phyloP scores from a whole-genome alignment of 1,140 invertebrate species.

The Phthorimaea operculella region DNA sequence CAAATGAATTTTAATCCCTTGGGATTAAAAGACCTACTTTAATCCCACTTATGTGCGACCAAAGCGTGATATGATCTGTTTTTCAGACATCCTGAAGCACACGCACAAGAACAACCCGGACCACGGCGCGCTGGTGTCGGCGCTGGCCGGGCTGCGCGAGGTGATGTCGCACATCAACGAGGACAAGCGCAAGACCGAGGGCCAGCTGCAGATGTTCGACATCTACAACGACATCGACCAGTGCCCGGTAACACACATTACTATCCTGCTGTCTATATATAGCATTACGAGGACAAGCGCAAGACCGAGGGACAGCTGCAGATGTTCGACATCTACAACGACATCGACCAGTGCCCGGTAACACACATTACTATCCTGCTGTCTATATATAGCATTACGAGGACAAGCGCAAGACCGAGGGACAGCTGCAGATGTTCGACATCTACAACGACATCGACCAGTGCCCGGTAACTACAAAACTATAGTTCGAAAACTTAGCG shows the following conservation, averaged over 20 bases:
- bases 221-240: conserved; percentile 98
- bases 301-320: conserved; percentile 94
- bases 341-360: conserved; percentile 96
- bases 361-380: background rate
- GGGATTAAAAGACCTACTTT: no score
- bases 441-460: conserved; percentile 98
- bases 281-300: conserved; percentile 97
- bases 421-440: conserved; percentile 95
- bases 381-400: no score
- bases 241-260: conserved; percentile 76
- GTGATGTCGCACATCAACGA: conserved; percentile 97
- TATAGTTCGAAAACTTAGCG: no score
- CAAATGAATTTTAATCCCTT: no score
- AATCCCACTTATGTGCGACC: no score
- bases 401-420: conserved; percentile 95
- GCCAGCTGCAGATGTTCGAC: conserved; percentile 95
- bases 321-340: conserved; percentile 97
- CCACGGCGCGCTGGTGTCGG: conserved; percentile 84
- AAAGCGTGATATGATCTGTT: no score
- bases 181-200: conserved; percentile 95
- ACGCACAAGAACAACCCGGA: conserved; percentile 89
- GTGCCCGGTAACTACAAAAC: conserved; percentile 87
- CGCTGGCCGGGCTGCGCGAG: conserved; percentile 88
- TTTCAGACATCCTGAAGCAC: conserved; percentile 89
- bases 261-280: no score